Percentiles rank a stretch among this genome's conserved stretches.
phyloP scores from a whole-genome alignment of 1,140 invertebrate genomes.

The Zaprionus nigranus region DNA sequence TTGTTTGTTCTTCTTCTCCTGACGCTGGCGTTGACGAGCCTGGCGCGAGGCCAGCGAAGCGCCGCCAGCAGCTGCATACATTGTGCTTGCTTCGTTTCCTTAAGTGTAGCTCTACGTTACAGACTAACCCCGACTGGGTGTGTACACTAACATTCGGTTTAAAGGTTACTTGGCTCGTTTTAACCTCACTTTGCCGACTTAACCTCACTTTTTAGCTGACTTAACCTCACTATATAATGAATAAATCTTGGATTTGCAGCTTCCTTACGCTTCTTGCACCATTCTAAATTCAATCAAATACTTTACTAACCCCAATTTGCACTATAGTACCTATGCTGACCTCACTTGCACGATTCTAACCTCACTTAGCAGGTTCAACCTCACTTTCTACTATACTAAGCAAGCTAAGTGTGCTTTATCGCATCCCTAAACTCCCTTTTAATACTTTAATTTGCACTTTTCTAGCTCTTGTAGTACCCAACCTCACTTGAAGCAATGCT shows the following conservation, averaged over 20 bases:
- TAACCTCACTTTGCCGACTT: constrained; percentile 14
- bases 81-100: constrained; percentile 75
- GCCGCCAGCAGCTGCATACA: constrained; percentile 91
- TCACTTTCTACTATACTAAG: not conserved
- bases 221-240: constrained; percentile 7
- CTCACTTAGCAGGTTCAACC: not conserved
- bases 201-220: constrained; percentile 14
- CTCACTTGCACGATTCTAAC: constrained; percentile 7
- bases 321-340: not conserved
- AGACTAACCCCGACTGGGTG: constrained; percentile 28
- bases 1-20: constrained; percentile 85
- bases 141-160: constrained; percentile 50
- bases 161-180: not conserved
- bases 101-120: constrained; percentile 51
- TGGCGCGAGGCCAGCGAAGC: constrained; percentile 89
- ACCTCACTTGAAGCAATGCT: not conserved
- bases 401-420: not conserved
- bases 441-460: not conserved
- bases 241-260: constrained; percentile 1
- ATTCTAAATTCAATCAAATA: not conserved
- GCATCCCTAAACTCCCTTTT: not conserved
- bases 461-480: not conserved
- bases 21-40: constrained; percentile 86
- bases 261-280: not conserved
- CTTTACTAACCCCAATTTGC: constrained; percentile 7